phyloP scores from a whole-genome alignment of 2,113 vertebrate genomes.

The Varanus salvator region DNA sequence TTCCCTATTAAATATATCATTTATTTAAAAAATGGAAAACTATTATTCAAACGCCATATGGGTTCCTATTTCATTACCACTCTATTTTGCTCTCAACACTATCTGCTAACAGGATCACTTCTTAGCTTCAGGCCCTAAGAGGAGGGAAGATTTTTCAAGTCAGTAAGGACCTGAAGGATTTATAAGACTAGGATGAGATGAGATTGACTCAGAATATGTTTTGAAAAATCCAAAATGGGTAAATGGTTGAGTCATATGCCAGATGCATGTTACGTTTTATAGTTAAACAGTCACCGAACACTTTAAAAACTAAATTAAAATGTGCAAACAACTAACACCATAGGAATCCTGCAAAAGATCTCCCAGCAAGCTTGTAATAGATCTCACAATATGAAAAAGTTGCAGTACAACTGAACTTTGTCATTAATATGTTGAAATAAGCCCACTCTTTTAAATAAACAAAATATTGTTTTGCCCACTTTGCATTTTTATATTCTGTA shows the following conservation, averaged over 20 bases:
- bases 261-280: conserved; percentile 66
- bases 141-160: conserved; percentile 66
- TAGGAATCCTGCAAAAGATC: conserved; percentile 19
- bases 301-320: conserved; percentile 63
- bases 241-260: conserved; percentile 62
- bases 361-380: not conserved
- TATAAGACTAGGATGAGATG: conserved; percentile 49
- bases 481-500: conserved; percentile 8
- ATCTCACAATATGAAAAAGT: not conserved
- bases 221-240: conserved; percentile 59
- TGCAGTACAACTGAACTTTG: conserved; percentile 33
- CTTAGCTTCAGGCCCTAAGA: conserved; percentile 64
- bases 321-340: conserved; percentile 51
- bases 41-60: conserved; percentile 47
- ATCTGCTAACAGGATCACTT: conserved; percentile 63
- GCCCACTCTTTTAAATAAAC: conserved; percentile 1
- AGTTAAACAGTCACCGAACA: conserved; percentile 54
- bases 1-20: conserved; percentile 8
- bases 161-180: conserved; percentile 67
- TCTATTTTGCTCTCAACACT: conserved; percentile 62
- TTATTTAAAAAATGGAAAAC: conserved; percentile 54
- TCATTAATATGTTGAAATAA: not conserved
- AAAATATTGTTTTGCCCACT: conserved; percentile 1
- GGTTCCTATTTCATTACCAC: conserved; percentile 54
- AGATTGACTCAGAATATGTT: conserved; percentile 68